Conservation (phyloP, 2,888 invertebrate species). For the Geotrupes spiniger region DNA sequence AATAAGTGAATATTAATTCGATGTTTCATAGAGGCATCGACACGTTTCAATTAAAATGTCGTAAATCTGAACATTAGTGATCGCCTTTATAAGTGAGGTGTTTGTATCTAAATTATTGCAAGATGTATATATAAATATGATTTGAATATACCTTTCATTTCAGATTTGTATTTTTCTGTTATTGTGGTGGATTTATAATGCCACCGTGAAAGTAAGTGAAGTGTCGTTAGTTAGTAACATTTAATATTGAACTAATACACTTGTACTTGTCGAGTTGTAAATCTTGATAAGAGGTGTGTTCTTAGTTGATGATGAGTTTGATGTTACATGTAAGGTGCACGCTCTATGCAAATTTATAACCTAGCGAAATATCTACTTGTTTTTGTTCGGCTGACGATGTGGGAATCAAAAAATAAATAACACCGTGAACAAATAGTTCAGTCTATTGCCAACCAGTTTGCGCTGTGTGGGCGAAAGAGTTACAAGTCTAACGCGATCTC, state of each 20-base stretch:
- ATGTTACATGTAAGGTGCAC: conserved; percentile 2
- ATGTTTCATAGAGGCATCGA: too few species aligned
- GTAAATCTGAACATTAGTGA: too few species aligned
- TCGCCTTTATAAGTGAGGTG: too few species aligned
- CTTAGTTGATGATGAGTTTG: not conserved
- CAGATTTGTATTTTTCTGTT: too few species aligned
- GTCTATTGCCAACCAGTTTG: conserved; percentile 25
- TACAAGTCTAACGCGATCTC: conserved; percentile 27
- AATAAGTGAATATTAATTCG: too few species aligned
- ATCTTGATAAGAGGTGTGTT: conserved; percentile 3
- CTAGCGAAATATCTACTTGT: conserved; percentile 8
- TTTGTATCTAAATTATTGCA: too few species aligned
- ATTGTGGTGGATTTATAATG: too few species aligned
- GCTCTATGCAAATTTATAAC: conserved; percentile 15
- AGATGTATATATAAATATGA: too few species aligned
- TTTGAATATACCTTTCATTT: too few species aligned
- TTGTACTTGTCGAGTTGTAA: conserved; percentile 9
- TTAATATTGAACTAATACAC: conserved; percentile 5
- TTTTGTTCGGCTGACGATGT: conserved; percentile 12
- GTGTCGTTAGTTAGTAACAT: too few species aligned
- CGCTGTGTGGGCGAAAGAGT: conserved; percentile 24
- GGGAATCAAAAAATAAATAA: conserved; percentile 10
- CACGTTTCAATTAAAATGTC: too few species aligned
- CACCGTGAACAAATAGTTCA: conserved; percentile 16
- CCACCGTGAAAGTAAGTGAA: too few species aligned